Percentiles rank a stretch among this genome's conserved stretches.
Conservation (phyloP, 2,113 vertebrate genomes). For the Laticauda laticaudata region DNA sequence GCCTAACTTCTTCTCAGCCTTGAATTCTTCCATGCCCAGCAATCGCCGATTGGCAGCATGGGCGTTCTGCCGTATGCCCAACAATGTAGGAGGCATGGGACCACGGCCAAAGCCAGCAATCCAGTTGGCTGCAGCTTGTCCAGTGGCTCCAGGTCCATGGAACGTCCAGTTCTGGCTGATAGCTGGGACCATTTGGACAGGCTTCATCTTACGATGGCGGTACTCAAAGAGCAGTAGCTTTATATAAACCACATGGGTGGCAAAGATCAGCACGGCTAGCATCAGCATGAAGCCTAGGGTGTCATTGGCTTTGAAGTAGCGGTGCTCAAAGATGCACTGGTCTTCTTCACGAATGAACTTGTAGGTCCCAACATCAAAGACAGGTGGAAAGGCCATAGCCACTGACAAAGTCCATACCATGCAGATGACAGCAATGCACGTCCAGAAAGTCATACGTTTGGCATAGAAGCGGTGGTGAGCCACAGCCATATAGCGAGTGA, state of each 20-base stretch:
- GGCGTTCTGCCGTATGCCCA: constrained; percentile 91
- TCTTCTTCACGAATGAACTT: constrained; percentile 92
- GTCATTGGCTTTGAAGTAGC: constrained; percentile 94
- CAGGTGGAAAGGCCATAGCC: constrained; percentile 91
- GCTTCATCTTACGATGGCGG: constrained; percentile 93
- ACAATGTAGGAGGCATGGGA: constrained; percentile 89
- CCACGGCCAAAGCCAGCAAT: constrained; percentile 91
- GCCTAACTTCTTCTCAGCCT: constrained; percentile 89
- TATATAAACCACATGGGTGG: constrained; percentile 91
- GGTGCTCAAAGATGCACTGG: constrained; percentile 94
- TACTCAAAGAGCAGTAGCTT: constrained; percentile 92
- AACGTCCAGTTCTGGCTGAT: constrained; percentile 98
- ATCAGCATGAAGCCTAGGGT: constrained; percentile 95
- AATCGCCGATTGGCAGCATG: constrained; percentile 88
- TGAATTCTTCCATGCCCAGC: constrained; percentile 92
- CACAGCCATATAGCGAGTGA: constrained; percentile 92
- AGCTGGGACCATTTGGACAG: constrained; percentile 90
- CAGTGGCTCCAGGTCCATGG: constrained; percentile 90
- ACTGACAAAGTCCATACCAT: constrained; percentile 94
- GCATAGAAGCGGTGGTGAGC: constrained; percentile 94
- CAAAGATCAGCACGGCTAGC: constrained; percentile 89
- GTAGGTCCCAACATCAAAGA: constrained; percentile 92
- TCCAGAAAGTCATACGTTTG: constrained; percentile 95
- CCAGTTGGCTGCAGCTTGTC: constrained; percentile 94
- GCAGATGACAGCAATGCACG: constrained; percentile 88